Percentiles rank a stretch among this genome's conserved stretches.
Evolutionary conservation across 2,113 vertebrate genomes (phyloP).

Genomic region (Podiceps cristatus): DNA sequence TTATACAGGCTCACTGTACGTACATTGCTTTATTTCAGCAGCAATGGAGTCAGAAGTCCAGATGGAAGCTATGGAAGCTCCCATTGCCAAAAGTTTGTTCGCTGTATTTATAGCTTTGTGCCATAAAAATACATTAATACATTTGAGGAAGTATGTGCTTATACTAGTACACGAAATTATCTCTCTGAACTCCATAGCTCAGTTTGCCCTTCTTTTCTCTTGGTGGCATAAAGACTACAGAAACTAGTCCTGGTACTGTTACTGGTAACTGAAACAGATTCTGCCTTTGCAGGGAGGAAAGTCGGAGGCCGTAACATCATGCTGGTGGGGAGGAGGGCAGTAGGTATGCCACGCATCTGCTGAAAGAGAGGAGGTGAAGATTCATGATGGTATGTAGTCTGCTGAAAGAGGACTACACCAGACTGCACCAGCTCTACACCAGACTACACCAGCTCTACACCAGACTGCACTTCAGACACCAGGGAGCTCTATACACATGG

Average conservation of each 20-base stretch:
- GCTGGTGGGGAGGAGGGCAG: not conserved
- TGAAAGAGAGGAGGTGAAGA: not conserved
- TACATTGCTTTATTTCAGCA: not conserved
- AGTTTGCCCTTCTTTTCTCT: not conserved
- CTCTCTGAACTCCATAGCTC: not conserved
- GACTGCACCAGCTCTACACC: too few relatives aligned
- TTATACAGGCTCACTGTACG: not conserved
- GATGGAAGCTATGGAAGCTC: not conserved
- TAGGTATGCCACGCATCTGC: not conserved
- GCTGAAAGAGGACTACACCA: not conserved
- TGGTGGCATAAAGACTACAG: not conserved
- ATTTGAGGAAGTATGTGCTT: not conserved
- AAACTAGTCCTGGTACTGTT: not conserved
- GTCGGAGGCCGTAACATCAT: not conserved
- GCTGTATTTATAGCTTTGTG: not conserved
- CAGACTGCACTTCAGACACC: not conserved
- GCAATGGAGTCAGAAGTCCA: not conserved
- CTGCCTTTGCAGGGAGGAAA: not conserved
- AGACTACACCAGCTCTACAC: not conserved
- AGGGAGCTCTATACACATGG: not conserved
- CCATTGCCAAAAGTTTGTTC: not conserved
- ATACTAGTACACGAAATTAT: not conserved
- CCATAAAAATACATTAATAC: not conserved
- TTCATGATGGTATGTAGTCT: not conserved
- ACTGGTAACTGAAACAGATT: not conserved